Evolutionary conservation across 2,113 vertebrate genomes (phyloP).

Genomic region (Acinonyx jubatus): DNA sequence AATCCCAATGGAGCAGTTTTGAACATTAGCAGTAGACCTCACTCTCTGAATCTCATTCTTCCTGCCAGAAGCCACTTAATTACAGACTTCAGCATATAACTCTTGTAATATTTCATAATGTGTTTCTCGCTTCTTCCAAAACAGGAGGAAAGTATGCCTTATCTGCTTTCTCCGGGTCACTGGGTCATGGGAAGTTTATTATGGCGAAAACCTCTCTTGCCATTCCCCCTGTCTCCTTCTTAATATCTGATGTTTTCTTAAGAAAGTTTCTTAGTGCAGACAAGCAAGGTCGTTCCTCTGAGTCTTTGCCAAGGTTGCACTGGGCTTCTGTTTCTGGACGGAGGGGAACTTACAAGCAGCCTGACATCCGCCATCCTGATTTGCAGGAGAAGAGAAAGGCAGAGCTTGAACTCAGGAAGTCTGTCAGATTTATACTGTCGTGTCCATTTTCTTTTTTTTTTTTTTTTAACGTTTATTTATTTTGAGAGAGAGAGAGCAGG

Average conservation of each 20-base stretch:
- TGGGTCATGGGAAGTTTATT: neutral
- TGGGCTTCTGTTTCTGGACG: neutral
- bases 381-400: neutral
- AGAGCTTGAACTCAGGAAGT: neutral
- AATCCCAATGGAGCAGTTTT: neutral
- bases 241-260: conserved; percentile 7
- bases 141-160: neutral
- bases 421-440: neutral
- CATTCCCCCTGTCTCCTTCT: neutral
- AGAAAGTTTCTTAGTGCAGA: neutral
- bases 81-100: neutral
- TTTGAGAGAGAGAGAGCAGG: too few species aligned
- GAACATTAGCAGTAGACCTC: neutral
- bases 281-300: neutral
- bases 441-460: too few species aligned
- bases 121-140: conserved; percentile 18
- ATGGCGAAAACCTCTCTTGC: neutral
- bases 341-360: neutral
- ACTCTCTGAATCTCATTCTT: neutral
- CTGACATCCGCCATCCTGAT: neutral
- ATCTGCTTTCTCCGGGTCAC: neutral
- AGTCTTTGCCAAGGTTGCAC: neutral
- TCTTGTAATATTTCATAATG: neutral
- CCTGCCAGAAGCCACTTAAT: neutral
- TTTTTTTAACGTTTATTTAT: too few species aligned